A percentile compares a stretch with the other conserved stretches of the same genome.
Conservation (phyloP, 2,888 invertebrate genomes). For the Phaedon cochleariae region DNA sequence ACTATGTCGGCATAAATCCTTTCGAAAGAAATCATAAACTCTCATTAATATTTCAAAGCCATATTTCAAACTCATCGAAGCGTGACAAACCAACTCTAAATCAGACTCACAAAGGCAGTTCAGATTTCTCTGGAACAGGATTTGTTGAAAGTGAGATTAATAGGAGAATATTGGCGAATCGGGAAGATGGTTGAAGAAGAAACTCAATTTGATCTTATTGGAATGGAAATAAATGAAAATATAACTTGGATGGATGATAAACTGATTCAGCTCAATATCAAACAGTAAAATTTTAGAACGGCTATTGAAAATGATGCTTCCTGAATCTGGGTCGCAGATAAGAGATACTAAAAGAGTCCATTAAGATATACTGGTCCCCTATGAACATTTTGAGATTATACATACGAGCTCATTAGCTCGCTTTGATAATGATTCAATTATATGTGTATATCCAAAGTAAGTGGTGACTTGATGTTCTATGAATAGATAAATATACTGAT, state of each 20-base stretch:
- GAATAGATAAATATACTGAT: no score
- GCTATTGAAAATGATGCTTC: neutral
- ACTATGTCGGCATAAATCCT: neutral
- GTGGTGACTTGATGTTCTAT: no score
- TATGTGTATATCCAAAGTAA: no score
- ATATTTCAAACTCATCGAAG: constrained; percentile 34
- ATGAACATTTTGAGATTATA: no score
- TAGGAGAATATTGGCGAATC: neutral
- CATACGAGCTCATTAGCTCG: no score
- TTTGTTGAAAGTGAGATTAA: neutral
- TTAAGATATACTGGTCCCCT: no score
- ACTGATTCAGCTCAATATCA: neutral
- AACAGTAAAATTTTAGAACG: neutral
- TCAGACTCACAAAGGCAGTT: constrained; percentile 19
- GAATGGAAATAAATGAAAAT: neutral
- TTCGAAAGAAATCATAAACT: constrained; percentile 23
- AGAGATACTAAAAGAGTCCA: neutral
- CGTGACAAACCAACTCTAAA: constrained; percentile 34
- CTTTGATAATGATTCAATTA: no score
- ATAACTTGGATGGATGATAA: neutral
- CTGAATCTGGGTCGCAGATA: neutral
- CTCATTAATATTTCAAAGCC: constrained; percentile 37
- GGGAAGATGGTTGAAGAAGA: neutral
- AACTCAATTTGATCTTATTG: neutral
- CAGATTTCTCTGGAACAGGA: neutral